Base-by-base conservation (phyloP, 2,888 invertebrate species). In the Limnephilus lunatus region DNA sequence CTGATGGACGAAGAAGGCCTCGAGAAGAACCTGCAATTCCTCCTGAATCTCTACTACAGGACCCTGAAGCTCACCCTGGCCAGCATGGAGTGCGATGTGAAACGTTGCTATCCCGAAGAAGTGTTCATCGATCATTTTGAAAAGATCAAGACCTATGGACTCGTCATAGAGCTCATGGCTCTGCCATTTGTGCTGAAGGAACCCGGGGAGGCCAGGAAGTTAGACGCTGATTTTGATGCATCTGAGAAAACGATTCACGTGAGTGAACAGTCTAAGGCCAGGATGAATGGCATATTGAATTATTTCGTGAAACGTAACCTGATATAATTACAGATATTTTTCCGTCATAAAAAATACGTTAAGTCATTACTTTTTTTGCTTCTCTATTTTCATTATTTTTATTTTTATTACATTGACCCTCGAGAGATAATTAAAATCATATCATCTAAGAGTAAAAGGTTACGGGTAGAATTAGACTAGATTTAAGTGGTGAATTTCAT, bases 41-140 rank as follows among this genome's bases (percentile, higher is more conserved):
- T 91, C 1, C 14, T 92, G 32, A 90, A 90, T 30, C 1, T 89
- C 3, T 93, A 93, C 83, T 92, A 93, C 48, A 30, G 85, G 7
- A 91, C 92, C n/a, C 83, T 93, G 25, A 32, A 35, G 7, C 7
- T 5, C n/a, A 53, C 80, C 81, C 35, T 92, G 4, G 81, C 32
- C 11, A 88, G n/a, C 7, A 85, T 92, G 91, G 93, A 92, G 9
- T 87, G 90, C 39, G 82, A 92, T 25, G 44, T 85, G 11, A 39
- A 15, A 31, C 25, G 5, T 12, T 83, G 85, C 32, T 92, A 90
- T 48, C 92, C 92, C 5, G 48, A 85, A 44, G 39, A 85, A 15
- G 90, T 92, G 11, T 92, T 89, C 80, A 35, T 31, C 30, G 85
- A 92, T 19, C 92, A 92, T 7, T 35, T 90, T 7, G 53, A 92